Evolutionary conservation across 2,888 invertebrate species (phyloP), one percentile per base, ranked within the genome.

Genomic region (Cetonia aurata): DNA sequence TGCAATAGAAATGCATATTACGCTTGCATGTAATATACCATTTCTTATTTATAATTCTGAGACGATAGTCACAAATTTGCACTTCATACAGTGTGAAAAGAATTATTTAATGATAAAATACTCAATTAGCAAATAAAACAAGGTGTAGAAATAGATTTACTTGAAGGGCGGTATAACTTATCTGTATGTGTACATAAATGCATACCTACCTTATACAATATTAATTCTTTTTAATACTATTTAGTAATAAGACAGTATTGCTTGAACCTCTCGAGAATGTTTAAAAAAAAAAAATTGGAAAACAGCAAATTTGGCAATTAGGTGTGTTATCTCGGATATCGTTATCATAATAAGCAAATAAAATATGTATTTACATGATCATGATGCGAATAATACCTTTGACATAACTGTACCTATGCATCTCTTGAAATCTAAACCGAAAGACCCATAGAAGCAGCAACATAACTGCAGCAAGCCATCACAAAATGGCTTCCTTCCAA

Each of bases 401-500:
- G 50, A 41, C 52, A 65, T 19, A 50, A 41, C 62, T 65, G 62
- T 65, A 65, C 62, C 25, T 37, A 37, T 1, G 37, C 41, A 52
- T 50, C 37, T 65, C 37, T 50, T 50, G 62, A 12, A 65, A 19
- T 46, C 52, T 33, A 65, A 25, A 52, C 62, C 50, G 62, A 65
- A 65, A 50, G 52, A 41, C 37, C 62, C 50, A 62, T 62, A 48
- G 33, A 62, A 48, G 62, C 62, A 48, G 17, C 62, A 52, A 65
- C 15, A 37, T 65, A 65, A 50, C 62, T 65, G 62, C 52, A 65
- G 62, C 70, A 69, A 56, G 77, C 79, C 79, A 78, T 79, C 79
- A 79, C 81, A 82, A 82, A 81, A 83, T 83, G 83, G 83, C 83
- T 81, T 81, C 82, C 83, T 81, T 81, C 82, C 80, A 71, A 60